Base-by-base conservation (phyloP, 1,140 invertebrate genomes). In the Anoplophora glabripennis region DNA sequence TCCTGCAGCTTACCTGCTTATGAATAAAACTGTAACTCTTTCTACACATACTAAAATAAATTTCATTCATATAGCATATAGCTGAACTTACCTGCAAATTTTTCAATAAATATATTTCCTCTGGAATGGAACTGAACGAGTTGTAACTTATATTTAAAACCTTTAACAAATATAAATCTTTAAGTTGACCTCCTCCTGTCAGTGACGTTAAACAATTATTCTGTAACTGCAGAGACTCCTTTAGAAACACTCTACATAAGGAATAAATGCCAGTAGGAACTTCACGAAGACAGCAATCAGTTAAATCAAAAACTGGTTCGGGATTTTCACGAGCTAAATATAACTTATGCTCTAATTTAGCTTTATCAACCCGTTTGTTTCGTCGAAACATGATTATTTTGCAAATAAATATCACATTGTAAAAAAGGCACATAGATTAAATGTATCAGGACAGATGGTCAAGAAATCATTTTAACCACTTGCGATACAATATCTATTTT, bases 241-340 rank as follows among this genome's bases (percentile, higher is more conserved):
- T 92, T 53, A 87, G 81, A 65, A 89, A 86, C 40, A 92, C 87
- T 74, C 86, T 86, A 73, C 89, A 91, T 36, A 89, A 76, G 2
- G 86, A 84, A 77, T 85, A 91, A 59, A 89, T 86, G 47, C 88
- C 87, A 51, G 83, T 78, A 17, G 89, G 89, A 40, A 91, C 81
- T 48, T 80, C 76, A 67, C 81, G 82, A 46, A 90, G 78, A 63
- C 80, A 78, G 76, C 88, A 90, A 58, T 87, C 84, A 2, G 86
- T 86, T 57, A 92, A 73, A 76, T 91, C 88, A 72, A 89, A 91
- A 45, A 84, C 76, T 54, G 85, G 83, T 70, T 89, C 88, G 12
- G 88, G 88, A 66, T 83, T 86, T 76, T 90, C 88, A 70, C 86
- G 81, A 15, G 88, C 88, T 77, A 89, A 71, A 69, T 88, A 88